Evolutionary conservation across 2,888 invertebrate genomes (phyloP).

Genomic region (Tenthredo distinguenda): DNA sequence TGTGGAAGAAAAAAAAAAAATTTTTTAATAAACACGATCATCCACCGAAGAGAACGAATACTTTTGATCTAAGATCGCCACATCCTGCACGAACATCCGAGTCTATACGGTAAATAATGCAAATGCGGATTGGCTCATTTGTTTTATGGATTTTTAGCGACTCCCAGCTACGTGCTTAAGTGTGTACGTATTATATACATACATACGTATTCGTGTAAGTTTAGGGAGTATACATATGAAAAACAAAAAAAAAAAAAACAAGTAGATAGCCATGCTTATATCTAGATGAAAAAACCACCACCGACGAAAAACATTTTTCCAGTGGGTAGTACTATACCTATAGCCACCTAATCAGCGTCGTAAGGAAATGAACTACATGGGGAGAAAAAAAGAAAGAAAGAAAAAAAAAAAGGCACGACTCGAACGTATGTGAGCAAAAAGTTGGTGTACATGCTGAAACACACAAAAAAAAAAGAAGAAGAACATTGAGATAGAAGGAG

Average conservation of each 20-base stretch:
- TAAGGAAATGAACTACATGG: background rate
- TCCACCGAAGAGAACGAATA: background rate
- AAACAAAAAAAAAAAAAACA: background rate
- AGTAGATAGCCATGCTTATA: background rate
- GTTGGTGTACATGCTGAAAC: no score
- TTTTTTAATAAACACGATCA: background rate
- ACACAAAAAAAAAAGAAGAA: background rate
- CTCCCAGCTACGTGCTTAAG: background rate
- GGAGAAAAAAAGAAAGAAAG: background rate
- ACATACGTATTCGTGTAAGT: background rate
- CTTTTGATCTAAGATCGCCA: background rate
- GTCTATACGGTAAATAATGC: background rate
- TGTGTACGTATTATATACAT: background rate
- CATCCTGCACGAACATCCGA: background rate
- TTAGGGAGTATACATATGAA: background rate
- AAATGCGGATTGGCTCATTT: conserved; percentile 27
- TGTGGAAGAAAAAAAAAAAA: background rate
- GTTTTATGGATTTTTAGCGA: conserved; percentile 29
- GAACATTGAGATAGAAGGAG: background rate
- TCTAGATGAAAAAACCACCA: conserved; percentile 2
- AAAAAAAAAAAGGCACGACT: background rate
- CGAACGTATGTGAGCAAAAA: no score
- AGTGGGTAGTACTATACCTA: background rate
- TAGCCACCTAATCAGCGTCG: background rate
- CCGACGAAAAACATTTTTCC: background rate